A percentile compares a stretch with the other conserved stretches of the same genome.
Conservation (phyloP, 1,140 invertebrate genomes). For the Ips nitidus region DNA sequence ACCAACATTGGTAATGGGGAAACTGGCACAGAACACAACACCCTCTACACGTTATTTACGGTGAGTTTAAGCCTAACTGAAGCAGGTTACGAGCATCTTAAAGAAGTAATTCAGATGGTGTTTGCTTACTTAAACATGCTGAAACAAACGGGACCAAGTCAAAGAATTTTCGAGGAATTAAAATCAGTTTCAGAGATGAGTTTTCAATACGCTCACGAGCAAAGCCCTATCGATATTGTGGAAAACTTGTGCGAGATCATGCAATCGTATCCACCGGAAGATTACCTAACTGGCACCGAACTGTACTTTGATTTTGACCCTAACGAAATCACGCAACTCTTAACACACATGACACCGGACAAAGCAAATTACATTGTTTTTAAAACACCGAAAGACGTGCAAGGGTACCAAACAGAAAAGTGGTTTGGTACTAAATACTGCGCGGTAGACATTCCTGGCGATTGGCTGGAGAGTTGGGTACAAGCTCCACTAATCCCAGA, state of each 20-base stretch:
- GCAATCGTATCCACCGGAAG: constrained; percentile 74
- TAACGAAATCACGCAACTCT: constrained; percentile 65
- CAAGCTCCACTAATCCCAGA: constrained; percentile 57
- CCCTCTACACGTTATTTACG: constrained; percentile 72
- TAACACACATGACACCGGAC: constrained; percentile 68
- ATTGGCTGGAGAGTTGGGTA: constrained; percentile 63
- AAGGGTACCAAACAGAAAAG: constrained; percentile 66
- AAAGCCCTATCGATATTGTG: constrained; percentile 73
- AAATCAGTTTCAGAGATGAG: constrained; percentile 70
- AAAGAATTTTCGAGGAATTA: constrained; percentile 75
- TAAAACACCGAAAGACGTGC: constrained; percentile 60
- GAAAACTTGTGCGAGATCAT: constrained; percentile 75
- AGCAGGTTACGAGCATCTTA: constrained; percentile 71
- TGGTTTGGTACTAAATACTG: constrained; percentile 73
- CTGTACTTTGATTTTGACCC: constrained; percentile 81
- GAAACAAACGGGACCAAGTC: constrained; percentile 60
- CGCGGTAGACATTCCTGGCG: constrained; percentile 58
- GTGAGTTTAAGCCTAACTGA: constrained; percentile 77
- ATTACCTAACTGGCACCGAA: constrained; percentile 75
- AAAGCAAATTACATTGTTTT: constrained; percentile 75
- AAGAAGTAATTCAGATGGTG: constrained; percentile 65
- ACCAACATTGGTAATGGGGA: constrained; percentile 74
- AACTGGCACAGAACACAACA: constrained; percentile 74
- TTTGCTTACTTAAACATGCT: constrained; percentile 78
- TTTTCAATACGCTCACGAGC: constrained; percentile 71